Conservation (phyloP, 2,797 vertebrate species). For the Halcyon badia region DNA sequence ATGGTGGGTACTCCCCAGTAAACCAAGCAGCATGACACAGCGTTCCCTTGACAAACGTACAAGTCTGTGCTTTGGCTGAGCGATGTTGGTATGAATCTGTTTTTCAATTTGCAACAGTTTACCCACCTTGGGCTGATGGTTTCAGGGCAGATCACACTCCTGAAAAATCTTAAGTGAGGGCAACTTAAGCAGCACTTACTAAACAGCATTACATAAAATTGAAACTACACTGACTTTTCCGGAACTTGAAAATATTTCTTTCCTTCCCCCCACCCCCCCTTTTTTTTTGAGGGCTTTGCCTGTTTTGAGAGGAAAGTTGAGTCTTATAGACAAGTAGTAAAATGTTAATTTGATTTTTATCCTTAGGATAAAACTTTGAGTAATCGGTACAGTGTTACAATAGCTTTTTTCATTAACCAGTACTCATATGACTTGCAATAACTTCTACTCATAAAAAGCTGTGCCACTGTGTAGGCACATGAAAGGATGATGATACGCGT, state of each 20-base stretch:
- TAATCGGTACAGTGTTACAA: background rate
- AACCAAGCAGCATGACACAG: background rate
- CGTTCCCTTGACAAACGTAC: background rate
- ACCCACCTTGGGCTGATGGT: background rate
- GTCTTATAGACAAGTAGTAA: background rate
- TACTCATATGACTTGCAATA: background rate
- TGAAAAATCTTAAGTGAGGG: background rate
- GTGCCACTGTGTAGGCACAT: background rate
- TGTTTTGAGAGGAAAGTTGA: background rate
- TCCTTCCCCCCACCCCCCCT: background rate
- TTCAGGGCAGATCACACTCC: background rate
- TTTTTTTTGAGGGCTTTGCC: background rate
- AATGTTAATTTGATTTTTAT: background rate
- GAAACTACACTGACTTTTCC: background rate
- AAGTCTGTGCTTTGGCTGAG: background rate
- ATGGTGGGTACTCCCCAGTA: background rate
- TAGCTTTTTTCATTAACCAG: background rate
- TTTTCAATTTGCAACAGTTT: background rate
- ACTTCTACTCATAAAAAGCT: background rate
- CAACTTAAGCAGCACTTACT: background rate
- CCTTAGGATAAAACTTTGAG: background rate
- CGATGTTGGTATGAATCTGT: background rate
- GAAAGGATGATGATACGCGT: background rate
- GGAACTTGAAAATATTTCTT: background rate
- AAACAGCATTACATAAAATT: background rate